Evolutionary conservation across 2,797 vertebrate species (phyloP).

Genomic region (Garrulus glandarius): DNA sequence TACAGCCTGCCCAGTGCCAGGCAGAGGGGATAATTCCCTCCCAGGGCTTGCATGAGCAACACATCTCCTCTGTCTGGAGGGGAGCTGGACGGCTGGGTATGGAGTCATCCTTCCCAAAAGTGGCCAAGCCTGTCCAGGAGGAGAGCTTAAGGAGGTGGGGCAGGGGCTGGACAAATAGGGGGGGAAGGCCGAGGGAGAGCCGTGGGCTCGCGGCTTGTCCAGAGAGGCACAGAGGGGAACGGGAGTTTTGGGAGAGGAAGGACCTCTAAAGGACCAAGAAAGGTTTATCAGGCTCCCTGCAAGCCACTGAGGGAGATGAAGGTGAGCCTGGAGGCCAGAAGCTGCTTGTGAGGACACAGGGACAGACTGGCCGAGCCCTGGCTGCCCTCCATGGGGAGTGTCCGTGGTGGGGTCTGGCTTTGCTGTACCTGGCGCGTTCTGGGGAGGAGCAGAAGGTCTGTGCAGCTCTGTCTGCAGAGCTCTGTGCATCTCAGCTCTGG

Average conservation of each 20-base stretch:
- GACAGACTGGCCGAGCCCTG: not conserved
- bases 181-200: not conserved
- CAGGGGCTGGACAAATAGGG: not conserved
- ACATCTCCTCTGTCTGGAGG: not conserved
- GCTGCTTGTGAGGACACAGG: not conserved
- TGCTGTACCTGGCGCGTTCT: not conserved
- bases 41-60: not conserved
- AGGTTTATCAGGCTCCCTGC: not conserved
- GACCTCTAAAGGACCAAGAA: not conserved
- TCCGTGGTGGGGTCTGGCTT: not conserved
- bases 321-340: not conserved
- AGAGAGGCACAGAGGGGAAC: not conserved
- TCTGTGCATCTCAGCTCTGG: not conserved
- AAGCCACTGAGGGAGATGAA: not conserved
- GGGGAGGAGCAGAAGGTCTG: not conserved
- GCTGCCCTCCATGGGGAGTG: not conserved
- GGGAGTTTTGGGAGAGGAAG: not conserved
- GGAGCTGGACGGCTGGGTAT: rapidly evolving
- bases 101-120: not conserved
- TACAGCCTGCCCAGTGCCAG: not conserved
- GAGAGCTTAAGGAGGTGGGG: not conserved
- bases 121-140: not conserved
- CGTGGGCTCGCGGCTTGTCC: not conserved
- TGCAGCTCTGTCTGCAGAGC: not conserved
- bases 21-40: not conserved